Percentiles rank a stretch among this genome's conserved stretches.
Conservation (phyloP, 2,888 invertebrate species). For the Mystacides longicornis region DNA sequence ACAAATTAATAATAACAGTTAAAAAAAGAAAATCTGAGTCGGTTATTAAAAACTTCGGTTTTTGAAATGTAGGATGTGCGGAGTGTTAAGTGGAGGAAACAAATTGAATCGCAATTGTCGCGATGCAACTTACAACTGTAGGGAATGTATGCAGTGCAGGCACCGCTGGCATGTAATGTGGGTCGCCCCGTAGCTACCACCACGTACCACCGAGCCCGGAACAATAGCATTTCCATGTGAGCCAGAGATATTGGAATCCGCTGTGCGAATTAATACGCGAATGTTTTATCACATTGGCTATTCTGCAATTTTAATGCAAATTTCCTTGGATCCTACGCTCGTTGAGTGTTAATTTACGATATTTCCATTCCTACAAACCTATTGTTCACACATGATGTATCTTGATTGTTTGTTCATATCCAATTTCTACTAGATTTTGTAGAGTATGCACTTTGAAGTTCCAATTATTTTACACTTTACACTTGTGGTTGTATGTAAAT, state of each 20-base stretch:
- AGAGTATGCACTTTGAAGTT: too few species aligned
- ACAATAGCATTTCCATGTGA: conserved; percentile 3
- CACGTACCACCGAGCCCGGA: background rate
- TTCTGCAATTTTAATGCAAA: conserved; percentile 22
- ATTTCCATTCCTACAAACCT: too few species aligned
- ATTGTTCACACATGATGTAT: too few species aligned
- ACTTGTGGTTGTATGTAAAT: too few species aligned
- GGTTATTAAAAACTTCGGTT: background rate
- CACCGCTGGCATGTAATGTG: too few species aligned
- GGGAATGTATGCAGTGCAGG: conserved; percentile 2
- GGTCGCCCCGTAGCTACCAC: too few species aligned
- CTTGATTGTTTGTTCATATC: too few species aligned
- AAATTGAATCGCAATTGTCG: conserved; percentile 1
- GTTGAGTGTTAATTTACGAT: too few species aligned
- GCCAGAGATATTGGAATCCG: conserved; percentile 1
- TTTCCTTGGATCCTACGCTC: conserved; percentile 15
- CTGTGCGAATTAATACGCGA: conserved; percentile 14
- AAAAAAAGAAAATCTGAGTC: too few species aligned
- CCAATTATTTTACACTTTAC: too few species aligned
- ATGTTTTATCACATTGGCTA: conserved; percentile 4
- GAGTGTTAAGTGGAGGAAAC: background rate
- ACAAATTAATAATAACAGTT: too few species aligned
- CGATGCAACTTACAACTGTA: background rate
- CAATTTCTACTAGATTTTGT: too few species aligned
- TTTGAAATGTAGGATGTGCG: background rate